Evolutionary conservation across 2,888 invertebrate genomes (phyloP), one percentile per base, ranked within the genome.

Genomic region (Drosophila cyrtoloma): DNA sequence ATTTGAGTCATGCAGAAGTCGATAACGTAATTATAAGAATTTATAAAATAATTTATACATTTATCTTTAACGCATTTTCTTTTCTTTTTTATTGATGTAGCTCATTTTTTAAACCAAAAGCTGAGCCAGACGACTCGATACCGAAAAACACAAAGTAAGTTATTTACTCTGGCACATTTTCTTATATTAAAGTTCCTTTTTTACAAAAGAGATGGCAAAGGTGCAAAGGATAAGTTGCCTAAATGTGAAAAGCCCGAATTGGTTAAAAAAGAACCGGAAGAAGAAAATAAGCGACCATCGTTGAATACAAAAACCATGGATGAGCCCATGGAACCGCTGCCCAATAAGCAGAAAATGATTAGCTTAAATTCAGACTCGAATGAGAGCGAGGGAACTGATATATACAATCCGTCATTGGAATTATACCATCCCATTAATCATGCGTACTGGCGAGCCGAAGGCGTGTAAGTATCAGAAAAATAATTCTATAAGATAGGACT

Each of bases 391-490:
- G 73, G 63, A 10, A 91, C 83, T 5, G 86, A 92, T 0, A 94
- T 94, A 10, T 98, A 97, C 92, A 95, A 97, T 93, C 98, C 98
- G 0, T 93, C 94, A 32, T 95, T 95, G 85, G 77, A 94, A 0
- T 95, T 96, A 55, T 99, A 98, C 93, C 95, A 98, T 93, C 98
- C 98, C 0, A 95, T 98, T 19, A 93, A 96, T 0, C 95, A 97
- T 93, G 98, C 98, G 0, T 96, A 95, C 87, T 98, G 98, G 98
- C 94, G 95, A 70, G 93, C 94, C 28, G 95, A 95, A 6, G 95
- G 97, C 90, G 95, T 95, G 96, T 96, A 93, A 93, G 93, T 68
- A 62, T n/a, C n/a, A 30, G 7, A 3, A 47, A 14, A 5, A 30
- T 37, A 14, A 5, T 30, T 28, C 14, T 28, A 14, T 28, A 14